A percentile compares a stretch with the other conserved stretches of the same genome.
Evolutionary conservation across 2,113 vertebrate species (phyloP).

Genomic region (Plecotus auritus): DNA sequence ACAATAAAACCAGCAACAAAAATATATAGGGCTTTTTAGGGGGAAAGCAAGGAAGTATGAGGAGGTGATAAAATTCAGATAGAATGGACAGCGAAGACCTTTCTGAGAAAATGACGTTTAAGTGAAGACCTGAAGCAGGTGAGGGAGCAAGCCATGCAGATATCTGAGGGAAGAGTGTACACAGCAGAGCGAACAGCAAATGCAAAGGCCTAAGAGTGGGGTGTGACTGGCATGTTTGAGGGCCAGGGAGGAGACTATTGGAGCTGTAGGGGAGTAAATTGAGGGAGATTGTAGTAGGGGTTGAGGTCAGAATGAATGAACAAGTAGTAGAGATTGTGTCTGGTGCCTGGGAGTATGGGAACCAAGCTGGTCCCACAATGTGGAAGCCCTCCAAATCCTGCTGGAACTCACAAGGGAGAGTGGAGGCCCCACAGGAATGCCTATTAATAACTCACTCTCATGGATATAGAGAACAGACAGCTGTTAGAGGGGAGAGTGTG

Average conservation of each 20-base stretch:
- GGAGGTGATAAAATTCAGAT: not conserved
- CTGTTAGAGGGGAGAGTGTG: not conserved
- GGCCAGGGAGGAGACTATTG: not conserved
- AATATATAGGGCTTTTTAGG: not conserved
- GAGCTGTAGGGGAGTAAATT: not conserved
- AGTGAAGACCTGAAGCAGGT: not conserved
- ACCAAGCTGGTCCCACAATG: not conserved
- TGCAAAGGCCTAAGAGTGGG: not conserved
- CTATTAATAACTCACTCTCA: slow-evolving; percentile 8
- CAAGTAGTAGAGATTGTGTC: not conserved
- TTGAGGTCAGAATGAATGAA: not conserved
- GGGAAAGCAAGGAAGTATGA: not conserved
- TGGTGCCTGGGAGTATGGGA: not conserved
- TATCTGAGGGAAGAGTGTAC: not conserved
- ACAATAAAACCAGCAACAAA: not conserved
- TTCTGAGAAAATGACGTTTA: not conserved
- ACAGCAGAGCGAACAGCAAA: not conserved
- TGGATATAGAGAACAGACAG: not conserved
- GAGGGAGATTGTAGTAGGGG: not conserved
- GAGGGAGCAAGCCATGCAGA: not conserved
- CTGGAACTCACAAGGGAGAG: not conserved
- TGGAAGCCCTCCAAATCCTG: not conserved
- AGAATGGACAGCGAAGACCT: not conserved
- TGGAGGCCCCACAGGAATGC: not conserved
- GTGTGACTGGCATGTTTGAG: not conserved